Base-by-base conservation (phyloP, 2,797 vertebrate genomes). In the Parauchenoglanis punctatus region DNA sequence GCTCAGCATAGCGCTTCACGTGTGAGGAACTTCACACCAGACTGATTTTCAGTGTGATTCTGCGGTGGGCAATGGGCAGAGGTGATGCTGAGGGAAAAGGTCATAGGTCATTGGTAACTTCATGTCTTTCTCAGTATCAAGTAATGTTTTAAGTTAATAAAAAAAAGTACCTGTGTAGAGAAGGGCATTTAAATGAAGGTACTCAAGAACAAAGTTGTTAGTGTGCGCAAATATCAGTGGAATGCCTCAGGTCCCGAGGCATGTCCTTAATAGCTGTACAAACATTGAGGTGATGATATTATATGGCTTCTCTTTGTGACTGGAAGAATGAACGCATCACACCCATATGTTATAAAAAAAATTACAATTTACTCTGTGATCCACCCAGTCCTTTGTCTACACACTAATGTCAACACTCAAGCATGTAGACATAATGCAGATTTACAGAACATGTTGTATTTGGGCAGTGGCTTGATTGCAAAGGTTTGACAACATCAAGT, bases 351-450 rank as follows among this genome's bases (percentile, higher is more conserved):
- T 89, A 92, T 89, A 86, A 89, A 77, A 56, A 72, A 72, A 46
- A 88, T 84, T 40, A 15, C 89, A 82, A 84, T 68, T 83, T 80
- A 73, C 85, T 83, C 87, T 92, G 87, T 67, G 61, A 46, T 52
- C 20, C 90, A 85, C 89, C 90, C 87, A 86, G 56, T 89, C 89
- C 86, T 93, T 88, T 92, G 89, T 93, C 88, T 90, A 87, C 78
- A 89, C 78, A 54, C 75, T 56, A 86, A 76, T 59, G 72, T 72
- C 90, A 88, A 91, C 78, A 91, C 18, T 46, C 58, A 63, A 87
- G 88, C 76, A 68, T 83, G 87, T 88, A 75, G 81, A 61, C 87
- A 90, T 90, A 90, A 90, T 90, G 76, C 77, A 59, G 81, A 78
- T 89, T 89, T 91, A 89, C 63, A 72, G 85, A 90, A 78, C 82